Conservation (phyloP, 2,113 vertebrate genomes). For the Bujurquina vittata region DNA sequence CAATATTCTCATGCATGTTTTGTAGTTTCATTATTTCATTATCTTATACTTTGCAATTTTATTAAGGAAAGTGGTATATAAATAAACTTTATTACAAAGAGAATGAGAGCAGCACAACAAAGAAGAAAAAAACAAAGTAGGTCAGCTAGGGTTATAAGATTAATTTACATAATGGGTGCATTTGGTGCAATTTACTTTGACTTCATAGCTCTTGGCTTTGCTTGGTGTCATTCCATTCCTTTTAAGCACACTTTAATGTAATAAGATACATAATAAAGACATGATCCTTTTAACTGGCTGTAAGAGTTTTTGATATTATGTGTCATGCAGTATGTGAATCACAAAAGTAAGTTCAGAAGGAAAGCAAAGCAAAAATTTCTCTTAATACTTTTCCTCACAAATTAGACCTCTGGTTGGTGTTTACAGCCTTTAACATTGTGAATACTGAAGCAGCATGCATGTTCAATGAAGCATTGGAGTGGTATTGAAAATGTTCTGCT, state of each 20-base stretch:
- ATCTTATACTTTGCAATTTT: too few species aligned
- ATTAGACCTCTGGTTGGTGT: not conserved
- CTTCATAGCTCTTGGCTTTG: not conserved
- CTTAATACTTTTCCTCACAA: too few species aligned
- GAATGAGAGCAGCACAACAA: too few species aligned
- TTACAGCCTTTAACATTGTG: too few species aligned
- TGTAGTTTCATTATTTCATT: too few species aligned
- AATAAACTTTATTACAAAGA: too few species aligned
- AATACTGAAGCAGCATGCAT: not conserved
- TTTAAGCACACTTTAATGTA: not conserved
- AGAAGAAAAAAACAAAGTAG: not conserved
- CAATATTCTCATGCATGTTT: too few species aligned
- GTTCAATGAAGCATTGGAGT: rapidly evolving
- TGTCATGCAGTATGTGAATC: not conserved
- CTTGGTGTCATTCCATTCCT: not conserved
- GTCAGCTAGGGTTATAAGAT: not conserved
- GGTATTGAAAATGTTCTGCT: not conserved
- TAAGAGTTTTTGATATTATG: not conserved
- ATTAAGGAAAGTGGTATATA: too few species aligned
- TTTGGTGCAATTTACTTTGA: not conserved
- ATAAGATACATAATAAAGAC: not conserved
- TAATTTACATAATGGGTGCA: not conserved
- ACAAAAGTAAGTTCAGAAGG: not conserved
- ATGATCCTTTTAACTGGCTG: not conserved
- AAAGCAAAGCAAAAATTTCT: not conserved